Evolutionary conservation across 2,888 invertebrate genomes (phyloP).

Genomic region (Calameuta filiformis): DNA sequence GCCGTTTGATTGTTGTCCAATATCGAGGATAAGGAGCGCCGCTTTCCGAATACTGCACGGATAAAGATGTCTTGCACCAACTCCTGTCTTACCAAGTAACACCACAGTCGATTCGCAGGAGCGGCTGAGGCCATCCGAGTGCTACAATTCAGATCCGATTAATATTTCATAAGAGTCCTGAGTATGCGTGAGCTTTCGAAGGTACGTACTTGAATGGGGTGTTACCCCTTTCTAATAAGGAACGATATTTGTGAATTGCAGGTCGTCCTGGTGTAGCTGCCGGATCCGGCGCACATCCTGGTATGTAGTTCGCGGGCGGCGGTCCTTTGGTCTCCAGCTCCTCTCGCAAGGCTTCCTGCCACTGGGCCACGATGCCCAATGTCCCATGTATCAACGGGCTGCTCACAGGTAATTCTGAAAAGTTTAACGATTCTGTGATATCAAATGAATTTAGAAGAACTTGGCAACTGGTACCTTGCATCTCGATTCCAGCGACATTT

Average conservation of each 20-base stretch:
- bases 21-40: constrained; percentile 71
- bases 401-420: constrained; percentile 88
- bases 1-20: constrained; percentile 63
- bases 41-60: constrained; percentile 91
- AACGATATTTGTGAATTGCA: constrained; percentile 91
- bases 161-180: background rate
- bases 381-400: constrained; percentile 94
- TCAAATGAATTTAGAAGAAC: background rate
- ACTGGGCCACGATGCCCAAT: constrained; percentile 85
- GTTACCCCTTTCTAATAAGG: constrained; percentile 90
- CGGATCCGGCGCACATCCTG: constrained; percentile 88
- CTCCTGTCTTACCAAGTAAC: constrained; percentile 92
- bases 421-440: background rate
- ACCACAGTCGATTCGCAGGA: constrained; percentile 89
- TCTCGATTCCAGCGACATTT: constrained; percentile 87
- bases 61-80: constrained; percentile 94
- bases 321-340: constrained; percentile 81
- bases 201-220: constrained; percentile 88
- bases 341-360: constrained; percentile 86
- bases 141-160: constrained; percentile 55
- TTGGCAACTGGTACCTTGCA: constrained; percentile 73
- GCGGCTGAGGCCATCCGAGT: constrained; percentile 77
- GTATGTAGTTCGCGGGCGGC: constrained; percentile 88
- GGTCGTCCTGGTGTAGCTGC: constrained; percentile 71
- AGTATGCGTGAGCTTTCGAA: background rate